phyloP scores from a whole-genome alignment of 2,888 invertebrate species.

The Eilema depressum region DNA sequence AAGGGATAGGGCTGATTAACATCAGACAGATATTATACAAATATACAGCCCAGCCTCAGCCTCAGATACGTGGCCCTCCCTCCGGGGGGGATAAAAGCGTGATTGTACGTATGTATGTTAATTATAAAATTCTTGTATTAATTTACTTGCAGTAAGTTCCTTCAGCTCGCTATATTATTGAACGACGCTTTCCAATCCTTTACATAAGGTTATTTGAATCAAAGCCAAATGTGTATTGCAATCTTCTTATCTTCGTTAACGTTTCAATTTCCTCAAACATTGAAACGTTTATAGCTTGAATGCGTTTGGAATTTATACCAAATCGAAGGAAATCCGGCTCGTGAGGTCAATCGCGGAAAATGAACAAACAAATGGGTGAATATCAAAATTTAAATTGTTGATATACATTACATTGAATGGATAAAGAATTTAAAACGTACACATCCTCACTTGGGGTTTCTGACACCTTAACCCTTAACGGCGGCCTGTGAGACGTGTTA shows the following conservation, averaged over 20 bases:
- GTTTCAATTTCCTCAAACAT: conserved; percentile 17
- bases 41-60: too few species aligned
- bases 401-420: neutral
- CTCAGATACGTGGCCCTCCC: too few species aligned
- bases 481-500: too few species aligned
- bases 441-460: too few species aligned
- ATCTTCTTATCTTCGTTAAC: neutral
- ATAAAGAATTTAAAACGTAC: too few species aligned
- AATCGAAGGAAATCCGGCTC: neutral
- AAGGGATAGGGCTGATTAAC: too few species aligned
- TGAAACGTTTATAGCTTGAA: conserved; percentile 9
- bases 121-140: neutral
- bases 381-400: neutral
- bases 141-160: neutral
- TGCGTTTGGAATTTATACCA: conserved; percentile 6
- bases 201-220: conserved; percentile 5
- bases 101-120: too few species aligned
- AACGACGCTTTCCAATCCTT: neutral
- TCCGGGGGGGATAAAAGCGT: too few species aligned
- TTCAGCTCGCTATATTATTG: neutral
- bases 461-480: too few species aligned
- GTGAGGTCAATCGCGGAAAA: neutral
- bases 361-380: neutral
- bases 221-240: conserved; percentile 1
- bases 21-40: too few species aligned